A percentile compares a stretch with the other conserved stretches of the same genome.
Conservation (phyloP, 2,113 vertebrate genomes). For the Oncorhynchus gorbuscha region DNA sequence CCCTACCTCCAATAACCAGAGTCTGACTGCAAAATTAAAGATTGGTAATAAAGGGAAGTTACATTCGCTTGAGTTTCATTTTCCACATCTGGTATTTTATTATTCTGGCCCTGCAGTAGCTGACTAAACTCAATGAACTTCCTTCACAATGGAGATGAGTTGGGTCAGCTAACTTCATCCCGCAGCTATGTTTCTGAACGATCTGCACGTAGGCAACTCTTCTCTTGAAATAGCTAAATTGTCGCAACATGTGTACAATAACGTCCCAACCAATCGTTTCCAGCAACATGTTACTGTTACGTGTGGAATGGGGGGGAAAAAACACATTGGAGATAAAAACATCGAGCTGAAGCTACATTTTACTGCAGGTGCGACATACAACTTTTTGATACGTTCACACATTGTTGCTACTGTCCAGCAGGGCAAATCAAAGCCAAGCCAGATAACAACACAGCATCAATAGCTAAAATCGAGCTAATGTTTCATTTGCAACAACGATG, state of each 20-base stretch:
- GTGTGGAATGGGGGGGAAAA: too few species aligned
- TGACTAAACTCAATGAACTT: too few species aligned
- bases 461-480: not conserved
- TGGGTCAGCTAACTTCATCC: too few species aligned
- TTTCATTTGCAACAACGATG: not conserved
- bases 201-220: not conserved
- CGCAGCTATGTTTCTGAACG: not conserved
- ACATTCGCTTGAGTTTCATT: not conserved
- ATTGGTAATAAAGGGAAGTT: not conserved
- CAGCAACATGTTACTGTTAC: not conserved
- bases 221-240: not conserved
- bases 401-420: not conserved
- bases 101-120: not conserved
- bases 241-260: not conserved
- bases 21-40: not conserved
- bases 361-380: not conserved
- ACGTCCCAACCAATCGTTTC: not conserved
- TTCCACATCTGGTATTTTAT: not conserved
- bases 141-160: not conserved
- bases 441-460: not conserved
- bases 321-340: not conserved
- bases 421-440: not conserved
- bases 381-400: constrained; percentile 2
- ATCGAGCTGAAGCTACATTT: too few species aligned
- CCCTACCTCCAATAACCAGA: not conserved